These are phyloP conservation scores for Malachius bipustulatus DNA, from an alignment of 2,888 invertebrate species.

Conservation along the genomic window DNA sequence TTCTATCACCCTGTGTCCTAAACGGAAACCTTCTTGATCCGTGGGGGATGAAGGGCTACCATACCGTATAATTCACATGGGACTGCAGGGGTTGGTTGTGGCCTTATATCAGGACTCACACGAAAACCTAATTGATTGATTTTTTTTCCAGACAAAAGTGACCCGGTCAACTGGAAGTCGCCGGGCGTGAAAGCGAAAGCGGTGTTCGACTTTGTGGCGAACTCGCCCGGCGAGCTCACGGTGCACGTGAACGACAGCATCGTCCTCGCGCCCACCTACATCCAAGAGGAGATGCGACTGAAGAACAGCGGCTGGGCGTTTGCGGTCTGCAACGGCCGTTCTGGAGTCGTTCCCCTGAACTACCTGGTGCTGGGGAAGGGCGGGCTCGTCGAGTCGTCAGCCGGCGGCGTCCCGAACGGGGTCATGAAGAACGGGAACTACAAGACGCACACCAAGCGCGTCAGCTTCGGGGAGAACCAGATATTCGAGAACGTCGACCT, in stretches of 20 bases:
- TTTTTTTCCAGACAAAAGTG: slow-evolving; percentile 36
- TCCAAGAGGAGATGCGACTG: slow-evolving; percentile 55
- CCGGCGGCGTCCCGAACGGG: slow-evolving; percentile 7
- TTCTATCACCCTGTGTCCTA: no score
- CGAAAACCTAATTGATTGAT: no score
- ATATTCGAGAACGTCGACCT: slow-evolving; percentile 31
- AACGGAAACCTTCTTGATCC: no score
- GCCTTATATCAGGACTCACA: no score
- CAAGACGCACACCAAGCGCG: slow-evolving; percentile 30
- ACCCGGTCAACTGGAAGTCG: slow-evolving; percentile 58
- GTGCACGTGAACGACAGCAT: slow-evolving; percentile 66
- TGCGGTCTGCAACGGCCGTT: slow-evolving; percentile 45
- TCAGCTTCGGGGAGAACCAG: slow-evolving; percentile 36
- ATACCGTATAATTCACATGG: no score
- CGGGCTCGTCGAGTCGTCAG: slow-evolving; percentile 8
- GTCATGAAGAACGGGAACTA: slow-evolving; percentile 8
- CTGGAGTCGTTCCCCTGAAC: slow-evolving; percentile 54
- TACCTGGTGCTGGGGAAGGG: slow-evolving; percentile 37
- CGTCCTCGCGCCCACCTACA: slow-evolving; percentile 68
- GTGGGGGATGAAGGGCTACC: no score
- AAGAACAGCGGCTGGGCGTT: slow-evolving; percentile 59
- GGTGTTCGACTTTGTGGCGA: slow-evolving; percentile 62
- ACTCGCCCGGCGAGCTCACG: slow-evolving; percentile 62
- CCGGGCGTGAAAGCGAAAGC: slow-evolving; percentile 53
- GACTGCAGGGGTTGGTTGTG: no score